A percentile compares a stretch with the other conserved stretches of the same genome.
phyloP scores from a whole-genome alignment of 2,888 invertebrate genomes.

The Steinernema hermaphroditum region DNA sequence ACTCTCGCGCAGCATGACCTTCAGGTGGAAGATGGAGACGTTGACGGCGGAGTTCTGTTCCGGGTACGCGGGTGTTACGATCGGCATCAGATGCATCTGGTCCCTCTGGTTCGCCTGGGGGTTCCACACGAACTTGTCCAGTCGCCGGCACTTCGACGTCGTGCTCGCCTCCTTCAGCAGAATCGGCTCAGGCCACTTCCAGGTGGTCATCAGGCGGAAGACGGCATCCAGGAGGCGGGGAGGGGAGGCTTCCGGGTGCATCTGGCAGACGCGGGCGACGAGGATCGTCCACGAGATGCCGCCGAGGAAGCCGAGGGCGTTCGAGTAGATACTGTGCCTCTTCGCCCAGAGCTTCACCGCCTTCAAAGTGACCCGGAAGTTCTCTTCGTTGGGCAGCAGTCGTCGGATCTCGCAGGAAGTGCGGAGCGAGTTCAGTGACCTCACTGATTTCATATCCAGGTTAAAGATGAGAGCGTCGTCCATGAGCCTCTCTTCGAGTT shows the following conservation, averaged over 20 bases:
- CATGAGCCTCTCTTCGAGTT: constrained; percentile 81
- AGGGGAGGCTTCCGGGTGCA: constrained; percentile 92
- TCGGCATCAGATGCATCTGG: constrained; percentile 93
- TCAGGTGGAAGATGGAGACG: constrained; percentile 75
- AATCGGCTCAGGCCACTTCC: constrained; percentile 99
- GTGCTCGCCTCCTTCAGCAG: constrained; percentile 76
- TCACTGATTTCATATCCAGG: constrained; percentile 88
- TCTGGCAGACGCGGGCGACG: constrained; percentile 91
- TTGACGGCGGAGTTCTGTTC: constrained; percentile 98
- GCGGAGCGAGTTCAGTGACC: constrained; percentile 89
- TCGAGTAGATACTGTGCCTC: constrained; percentile 93
- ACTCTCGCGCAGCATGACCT: neutral
- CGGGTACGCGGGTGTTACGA: constrained; percentile 96
- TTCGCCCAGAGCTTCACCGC: constrained; percentile 97
- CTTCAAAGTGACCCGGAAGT: constrained; percentile 85
- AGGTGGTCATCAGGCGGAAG: constrained; percentile 92
- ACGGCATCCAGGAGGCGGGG: constrained; percentile 93
- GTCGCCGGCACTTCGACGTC: constrained; percentile 73
- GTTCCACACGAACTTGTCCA: constrained; percentile 78
- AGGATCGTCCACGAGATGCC: constrained; percentile 99
- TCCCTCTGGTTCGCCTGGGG: constrained; percentile 85
- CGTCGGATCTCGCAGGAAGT: constrained; percentile 95
- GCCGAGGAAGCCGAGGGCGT: constrained; percentile 85
- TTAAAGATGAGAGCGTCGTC: constrained; percentile 89
- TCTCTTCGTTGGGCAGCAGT: constrained; percentile 88